Percentiles rank a stretch among this genome's conserved stretches.
Conservation (phyloP, 2,113 vertebrate species). For the Brienomyrus longianalis region DNA sequence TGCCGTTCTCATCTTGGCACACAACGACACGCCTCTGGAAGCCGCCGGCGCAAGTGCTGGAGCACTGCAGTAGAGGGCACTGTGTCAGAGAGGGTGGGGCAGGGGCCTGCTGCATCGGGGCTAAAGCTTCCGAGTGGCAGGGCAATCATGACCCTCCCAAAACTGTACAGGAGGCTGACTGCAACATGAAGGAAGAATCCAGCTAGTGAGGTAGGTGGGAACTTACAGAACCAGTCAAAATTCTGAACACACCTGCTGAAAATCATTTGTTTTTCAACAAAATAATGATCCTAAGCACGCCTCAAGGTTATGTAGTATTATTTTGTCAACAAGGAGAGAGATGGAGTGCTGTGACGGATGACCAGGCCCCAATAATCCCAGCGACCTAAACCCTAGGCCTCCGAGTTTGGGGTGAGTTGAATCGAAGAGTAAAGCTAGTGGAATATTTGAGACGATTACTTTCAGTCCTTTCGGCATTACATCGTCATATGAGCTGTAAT, state of each 20-base stretch:
- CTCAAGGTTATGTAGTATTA: not conserved
- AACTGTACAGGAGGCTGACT: not conserved
- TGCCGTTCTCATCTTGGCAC: constrained; percentile 94
- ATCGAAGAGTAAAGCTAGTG: not conserved
- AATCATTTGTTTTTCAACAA: not conserved
- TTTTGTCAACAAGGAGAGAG: not conserved
- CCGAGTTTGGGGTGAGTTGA: too few species aligned
- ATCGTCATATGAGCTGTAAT: not conserved
- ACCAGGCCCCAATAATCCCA: not conserved
- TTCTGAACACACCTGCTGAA: not conserved
- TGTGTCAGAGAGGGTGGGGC: constrained; percentile 17
- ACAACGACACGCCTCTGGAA: constrained; percentile 95
- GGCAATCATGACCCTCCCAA: not conserved
- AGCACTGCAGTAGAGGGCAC: constrained; percentile 69
- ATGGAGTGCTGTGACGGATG: not conserved
- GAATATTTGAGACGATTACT: not conserved
- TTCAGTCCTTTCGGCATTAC: not conserved
- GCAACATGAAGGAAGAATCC: not conserved
- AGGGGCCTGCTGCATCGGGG: constrained; percentile 2
- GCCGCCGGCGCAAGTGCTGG: constrained; percentile 90
- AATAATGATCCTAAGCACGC: not conserved
- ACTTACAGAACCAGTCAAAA: not conserved
- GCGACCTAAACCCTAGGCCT: not conserved
- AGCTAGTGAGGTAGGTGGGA: not conserved
- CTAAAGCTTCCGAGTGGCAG: not conserved